phyloP scores from a whole-genome alignment of 2,797 vertebrate genomes.

The Oreochromis grahami region DNA sequence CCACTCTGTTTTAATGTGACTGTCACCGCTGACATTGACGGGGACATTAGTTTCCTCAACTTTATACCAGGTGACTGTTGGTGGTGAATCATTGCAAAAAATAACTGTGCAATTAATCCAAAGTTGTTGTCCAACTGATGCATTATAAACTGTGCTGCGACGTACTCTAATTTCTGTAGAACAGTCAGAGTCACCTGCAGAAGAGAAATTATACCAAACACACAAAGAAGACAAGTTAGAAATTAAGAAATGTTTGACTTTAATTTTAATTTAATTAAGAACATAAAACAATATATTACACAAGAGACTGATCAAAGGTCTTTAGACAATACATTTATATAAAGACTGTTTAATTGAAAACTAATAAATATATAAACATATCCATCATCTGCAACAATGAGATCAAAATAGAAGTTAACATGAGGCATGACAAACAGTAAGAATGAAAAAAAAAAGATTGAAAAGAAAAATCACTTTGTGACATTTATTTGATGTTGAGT shows the following conservation, averaged over 20 bases:
- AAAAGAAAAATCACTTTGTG: not conserved
- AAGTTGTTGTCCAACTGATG: fast-evolving
- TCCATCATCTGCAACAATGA: not conserved
- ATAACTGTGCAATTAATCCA: not conserved
- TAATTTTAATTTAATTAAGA: not conserved
- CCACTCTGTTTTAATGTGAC: not conserved
- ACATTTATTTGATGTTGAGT: not conserved
- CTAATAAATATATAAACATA: too few species aligned
- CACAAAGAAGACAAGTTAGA: not conserved
- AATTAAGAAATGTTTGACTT: fast-evolving
- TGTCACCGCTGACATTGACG: fast-evolving
- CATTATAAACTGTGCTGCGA: fast-evolving
- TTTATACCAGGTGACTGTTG: not conserved
- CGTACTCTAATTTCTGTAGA: fast-evolving
- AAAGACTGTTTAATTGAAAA: too few species aligned
- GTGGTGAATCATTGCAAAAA: not conserved
- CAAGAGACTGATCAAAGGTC: not conserved
- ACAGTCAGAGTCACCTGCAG: constrained; percentile 7
- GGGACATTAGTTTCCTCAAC: fast-evolving
- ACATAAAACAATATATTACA: too few species aligned
- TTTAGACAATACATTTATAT: not conserved
- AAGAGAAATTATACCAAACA: constrained; percentile 61
- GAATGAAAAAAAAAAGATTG: not conserved
- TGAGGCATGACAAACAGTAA: not conserved
- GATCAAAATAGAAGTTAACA: not conserved